Conservation (phyloP, 2,113 vertebrate species). For the Gymnorhina tibicen region DNA sequence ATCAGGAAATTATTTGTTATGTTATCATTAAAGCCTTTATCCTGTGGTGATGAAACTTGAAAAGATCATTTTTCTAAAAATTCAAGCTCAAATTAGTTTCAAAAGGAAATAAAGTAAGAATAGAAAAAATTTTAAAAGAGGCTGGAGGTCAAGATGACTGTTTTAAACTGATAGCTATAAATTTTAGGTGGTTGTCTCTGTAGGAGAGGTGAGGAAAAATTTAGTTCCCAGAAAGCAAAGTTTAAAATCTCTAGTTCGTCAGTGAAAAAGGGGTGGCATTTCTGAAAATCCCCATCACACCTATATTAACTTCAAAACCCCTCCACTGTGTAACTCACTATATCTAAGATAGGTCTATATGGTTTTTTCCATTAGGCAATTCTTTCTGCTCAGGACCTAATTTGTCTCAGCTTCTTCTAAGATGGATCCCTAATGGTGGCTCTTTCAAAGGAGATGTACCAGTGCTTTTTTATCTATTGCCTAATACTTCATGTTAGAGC, state of each 20-base stretch:
- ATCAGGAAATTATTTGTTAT: not conserved
- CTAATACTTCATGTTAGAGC: not conserved
- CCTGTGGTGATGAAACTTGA: not conserved
- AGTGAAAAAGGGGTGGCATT: not conserved
- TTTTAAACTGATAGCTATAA: not conserved
- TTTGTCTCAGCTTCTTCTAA: not conserved
- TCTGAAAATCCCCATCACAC: not conserved
- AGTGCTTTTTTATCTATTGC: not conserved
- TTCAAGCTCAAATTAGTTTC: not conserved
- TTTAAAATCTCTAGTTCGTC: not conserved
- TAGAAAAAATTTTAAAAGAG: not conserved
- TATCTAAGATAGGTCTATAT: not conserved
- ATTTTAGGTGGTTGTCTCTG: not conserved
- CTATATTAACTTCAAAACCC: not conserved
- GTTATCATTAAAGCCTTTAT: not conserved
- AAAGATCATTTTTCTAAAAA: not conserved
- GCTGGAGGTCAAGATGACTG: not conserved
- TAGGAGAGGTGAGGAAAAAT: not conserved
- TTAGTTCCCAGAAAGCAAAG: not conserved
- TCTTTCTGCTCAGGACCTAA: not conserved
- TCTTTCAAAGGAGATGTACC: not conserved
- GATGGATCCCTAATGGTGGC: not conserved
- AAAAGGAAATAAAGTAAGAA: not conserved
- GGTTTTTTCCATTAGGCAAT: not conserved
- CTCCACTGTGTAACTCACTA: fast-evolving